phyloP scores from a whole-genome alignment of 2,797 vertebrate species.

The Pipistrellus pipistrellus region DNA sequence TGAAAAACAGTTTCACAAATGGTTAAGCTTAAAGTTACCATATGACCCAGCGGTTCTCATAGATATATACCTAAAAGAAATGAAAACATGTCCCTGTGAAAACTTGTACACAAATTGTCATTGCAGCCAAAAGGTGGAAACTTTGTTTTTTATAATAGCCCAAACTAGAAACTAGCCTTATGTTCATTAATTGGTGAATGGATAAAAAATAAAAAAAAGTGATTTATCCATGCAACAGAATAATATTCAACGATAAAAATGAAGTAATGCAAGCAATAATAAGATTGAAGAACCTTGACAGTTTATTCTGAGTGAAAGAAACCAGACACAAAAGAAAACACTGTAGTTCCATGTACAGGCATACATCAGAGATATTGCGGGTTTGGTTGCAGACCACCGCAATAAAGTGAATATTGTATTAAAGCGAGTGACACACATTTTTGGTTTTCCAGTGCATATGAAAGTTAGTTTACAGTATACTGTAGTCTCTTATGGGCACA shows the following conservation, averaged over 20 bases:
- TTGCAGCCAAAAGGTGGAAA: background rate
- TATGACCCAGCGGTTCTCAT: background rate
- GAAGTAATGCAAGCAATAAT: background rate
- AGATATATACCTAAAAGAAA: background rate
- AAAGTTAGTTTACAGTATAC: background rate
- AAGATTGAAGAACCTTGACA: background rate
- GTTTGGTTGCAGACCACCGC: background rate
- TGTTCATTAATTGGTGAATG: background rate
- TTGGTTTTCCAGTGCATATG: background rate
- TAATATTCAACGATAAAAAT: background rate
- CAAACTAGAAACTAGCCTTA: background rate
- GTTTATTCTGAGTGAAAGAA: background rate
- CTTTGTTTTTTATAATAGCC: background rate
- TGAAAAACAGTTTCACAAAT: background rate
- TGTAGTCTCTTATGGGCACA: background rate
- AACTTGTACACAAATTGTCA: background rate
- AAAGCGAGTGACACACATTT: background rate
- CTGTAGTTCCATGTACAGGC: background rate
- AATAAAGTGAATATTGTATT: background rate
- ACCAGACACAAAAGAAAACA: background rate
- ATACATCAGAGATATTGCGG: background rate
- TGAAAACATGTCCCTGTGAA: background rate
- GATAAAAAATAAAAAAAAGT: background rate
- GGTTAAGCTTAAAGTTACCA: background rate
- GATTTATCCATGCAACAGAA: background rate